Evolutionary conservation across 2,888 invertebrate genomes (phyloP), one percentile per base, ranked within the genome.

Genomic region (Timema podura): DNA sequence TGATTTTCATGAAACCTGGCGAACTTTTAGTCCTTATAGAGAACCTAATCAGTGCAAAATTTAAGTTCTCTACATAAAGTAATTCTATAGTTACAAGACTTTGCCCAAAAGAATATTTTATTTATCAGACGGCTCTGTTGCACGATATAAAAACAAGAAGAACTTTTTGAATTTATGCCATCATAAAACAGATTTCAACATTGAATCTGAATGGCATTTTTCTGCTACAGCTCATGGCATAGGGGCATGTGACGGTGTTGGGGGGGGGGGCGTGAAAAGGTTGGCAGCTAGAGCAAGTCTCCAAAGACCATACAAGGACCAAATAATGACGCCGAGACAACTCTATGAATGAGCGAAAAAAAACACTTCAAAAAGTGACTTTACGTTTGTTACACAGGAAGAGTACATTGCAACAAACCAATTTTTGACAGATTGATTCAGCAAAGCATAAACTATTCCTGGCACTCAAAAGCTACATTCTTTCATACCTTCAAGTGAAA

Each of bases 181-280:
- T 11, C 70, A 70, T 59, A 16, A 66, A 30, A 7, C 13, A 13
- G 67, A 70, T 48, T 70, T 68, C 8, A 44, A 61, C 7, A 46
- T n/a, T n/a, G 15, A 59, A 10, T 61, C 70, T 5, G 70, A 68
- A 57, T 70, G 70, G 61, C 66, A 70, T 68, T 70, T 67, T 45
- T 68, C 67, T 48, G 67, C 70, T 15, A 61, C 70, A 48, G 54
- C 67, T 46, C 70, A 70, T 61, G 67, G 68, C 2, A 70, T 68
- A 67, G 67, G 70, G 3, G 16, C 70, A n/a, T 70, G 70, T 65
- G 70, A 70, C 10, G 70, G 70, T 16, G n/a, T 66, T 46, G 64
- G 30, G 65, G n/a, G n/a, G n/a, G 74, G 72, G 10, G 54, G 70
- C n/a, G 57, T 72, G 13, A 73, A 73, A 57, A 30, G 71, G 48